Conservation (phyloP, 2,113 vertebrate genomes). For the Psilopsiagon aymara region DNA sequence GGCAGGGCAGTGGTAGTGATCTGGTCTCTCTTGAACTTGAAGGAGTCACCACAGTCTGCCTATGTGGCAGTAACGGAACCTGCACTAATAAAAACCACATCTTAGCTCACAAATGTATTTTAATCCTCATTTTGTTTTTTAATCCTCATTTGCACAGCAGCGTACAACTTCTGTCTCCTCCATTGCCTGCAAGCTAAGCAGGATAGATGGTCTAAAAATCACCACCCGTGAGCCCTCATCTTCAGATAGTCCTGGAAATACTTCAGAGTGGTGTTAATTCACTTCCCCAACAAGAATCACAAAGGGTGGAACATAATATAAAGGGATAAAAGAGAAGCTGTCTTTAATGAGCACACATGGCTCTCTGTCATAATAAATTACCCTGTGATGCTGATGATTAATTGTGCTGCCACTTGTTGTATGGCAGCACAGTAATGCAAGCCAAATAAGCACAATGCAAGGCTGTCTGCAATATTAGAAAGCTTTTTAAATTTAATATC, state of each 20-base stretch:
- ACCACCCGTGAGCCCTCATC: background rate
- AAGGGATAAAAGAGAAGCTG: constrained; percentile 37
- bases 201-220: background rate
- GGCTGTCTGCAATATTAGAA: constrained; percentile 54
- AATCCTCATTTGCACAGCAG: background rate
- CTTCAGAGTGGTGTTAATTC: background rate
- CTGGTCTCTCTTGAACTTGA: background rate
- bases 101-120: background rate
- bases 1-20: background rate
- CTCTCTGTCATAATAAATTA: constrained; percentile 72
- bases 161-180: background rate
- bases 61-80: background rate
- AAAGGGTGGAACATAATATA: constrained; percentile 5
- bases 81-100: background rate
- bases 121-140: background rate
- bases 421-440: constrained; percentile 2
- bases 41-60: background rate
- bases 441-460: constrained; percentile 61
- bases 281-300: constrained; percentile 9
- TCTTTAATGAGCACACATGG: constrained; percentile 59
- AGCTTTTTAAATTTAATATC: constrained; percentile 45
- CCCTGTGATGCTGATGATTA: constrained; percentile 56
- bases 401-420: constrained; percentile 56
- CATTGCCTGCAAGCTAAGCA: background rate
- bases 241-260: background rate